Conservation (phyloP, 2,888 invertebrate genomes). For the Erynnis tages region DNA sequence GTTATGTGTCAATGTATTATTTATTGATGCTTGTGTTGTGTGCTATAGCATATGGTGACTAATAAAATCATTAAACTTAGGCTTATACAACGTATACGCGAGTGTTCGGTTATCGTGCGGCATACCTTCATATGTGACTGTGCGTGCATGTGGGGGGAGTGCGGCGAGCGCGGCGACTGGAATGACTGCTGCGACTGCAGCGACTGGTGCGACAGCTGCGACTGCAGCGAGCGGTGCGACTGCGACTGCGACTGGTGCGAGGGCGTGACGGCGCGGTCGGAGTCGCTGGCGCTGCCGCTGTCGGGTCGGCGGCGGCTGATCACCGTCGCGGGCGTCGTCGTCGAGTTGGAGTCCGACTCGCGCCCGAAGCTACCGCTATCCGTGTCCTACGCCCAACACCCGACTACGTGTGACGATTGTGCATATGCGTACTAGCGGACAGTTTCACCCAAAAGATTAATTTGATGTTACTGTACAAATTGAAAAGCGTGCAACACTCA, state of each 20-base stretch:
- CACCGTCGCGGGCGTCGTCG: conserved; percentile 87
- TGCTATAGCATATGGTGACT: too few species aligned
- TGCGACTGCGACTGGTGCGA: conserved; percentile 42
- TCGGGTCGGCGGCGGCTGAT: conserved; percentile 70
- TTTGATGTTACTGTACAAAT: too few species aligned
- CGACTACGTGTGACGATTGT: conserved; percentile 9
- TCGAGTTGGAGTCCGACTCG: conserved; percentile 89
- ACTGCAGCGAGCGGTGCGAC: conserved; percentile 49
- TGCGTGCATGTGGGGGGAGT: conserved; percentile 37
- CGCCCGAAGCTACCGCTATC: conserved; percentile 85
- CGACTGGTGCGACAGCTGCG: conserved; percentile 35
- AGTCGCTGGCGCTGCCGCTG: conserved; percentile 66
- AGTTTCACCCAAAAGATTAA: neutral
- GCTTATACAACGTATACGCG: neutral
- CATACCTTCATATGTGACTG: conserved; percentile 14
- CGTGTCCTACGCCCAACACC: conserved; percentile 56
- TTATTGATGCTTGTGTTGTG: too few species aligned
- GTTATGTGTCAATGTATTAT: too few species aligned
- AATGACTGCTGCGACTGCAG: conserved; percentile 5
- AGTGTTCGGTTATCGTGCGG: neutral
- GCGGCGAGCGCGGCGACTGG: conserved; percentile 9
- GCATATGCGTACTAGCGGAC: too few species aligned
- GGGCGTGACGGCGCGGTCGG: conserved; percentile 80
- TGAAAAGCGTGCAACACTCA: too few species aligned
- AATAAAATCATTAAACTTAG: too few species aligned